Evolutionary conservation across 2,113 vertebrate species (phyloP), one percentile per base, ranked within the genome.

Genomic region (Gymnorhina tibicen): DNA sequence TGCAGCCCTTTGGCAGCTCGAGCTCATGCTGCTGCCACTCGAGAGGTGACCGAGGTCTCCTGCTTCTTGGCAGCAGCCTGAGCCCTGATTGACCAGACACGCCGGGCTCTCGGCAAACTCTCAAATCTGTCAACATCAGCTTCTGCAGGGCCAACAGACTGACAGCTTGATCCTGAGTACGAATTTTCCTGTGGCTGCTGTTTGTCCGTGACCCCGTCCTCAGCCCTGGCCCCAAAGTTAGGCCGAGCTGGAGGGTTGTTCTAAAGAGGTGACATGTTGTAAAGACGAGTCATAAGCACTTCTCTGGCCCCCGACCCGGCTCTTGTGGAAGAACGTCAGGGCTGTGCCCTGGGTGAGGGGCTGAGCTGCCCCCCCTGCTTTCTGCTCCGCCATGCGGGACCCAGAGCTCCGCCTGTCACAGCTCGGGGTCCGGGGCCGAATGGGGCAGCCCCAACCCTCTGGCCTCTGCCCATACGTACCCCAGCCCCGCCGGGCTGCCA

Each of bases 21-120:
- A 93, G 76, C 90, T 85, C 63, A 5, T 23, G 8, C 42, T 85
- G 85, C 77, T 73, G 94, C 76, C 63, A 52, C 91, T 87, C 44
- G 56, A 78, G 74, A 77, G 82, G 81, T 87, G 89, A 91, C 39
- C 26, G 44, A 94, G 53, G 49, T 89, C 67, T 82, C 75, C 28
- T 24, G 83, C 63, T 81, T 73, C 69, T 84, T 96, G 95, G 67
- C 74, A 93, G 86, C 18, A 47, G n/a, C 79, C 56, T 67, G 63
- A 90, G 52, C 35, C 56, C 4, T 9, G 47, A 39, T n/a, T 77
- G 76, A 74, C 39, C 84, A 44, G 74, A 39, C 50, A 28, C 49
- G 11, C 39, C 11, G 6, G 41, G 22, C 50, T 58, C n/a, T 78
- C 18, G 39, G 52, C 47, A 63, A 46, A 42, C 44, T 60, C 44